phyloP scores from a whole-genome alignment of 2,797 vertebrate genomes.

The Chiroxiphia lanceolata region DNA sequence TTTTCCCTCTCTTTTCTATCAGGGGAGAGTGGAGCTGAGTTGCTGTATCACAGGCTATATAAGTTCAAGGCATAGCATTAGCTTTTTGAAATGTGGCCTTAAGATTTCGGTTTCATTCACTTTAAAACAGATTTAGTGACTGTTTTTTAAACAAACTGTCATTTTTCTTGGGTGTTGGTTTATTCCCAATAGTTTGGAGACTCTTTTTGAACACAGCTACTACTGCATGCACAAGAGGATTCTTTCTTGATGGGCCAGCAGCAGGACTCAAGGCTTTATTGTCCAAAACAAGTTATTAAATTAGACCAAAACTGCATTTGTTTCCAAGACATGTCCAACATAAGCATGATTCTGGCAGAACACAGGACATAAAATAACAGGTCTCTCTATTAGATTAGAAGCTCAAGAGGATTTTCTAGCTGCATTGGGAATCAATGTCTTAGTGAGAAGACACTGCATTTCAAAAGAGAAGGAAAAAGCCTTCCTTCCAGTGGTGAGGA shows the following conservation, averaged over 20 bases:
- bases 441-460: not conserved
- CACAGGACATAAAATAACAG: not conserved
- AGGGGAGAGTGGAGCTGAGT: not conserved
- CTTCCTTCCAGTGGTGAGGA: not conserved
- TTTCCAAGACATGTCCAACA: not conserved
- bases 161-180: not conserved
- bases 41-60: rapidly evolving
- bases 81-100: not conserved
- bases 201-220: not conserved
- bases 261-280: not conserved
- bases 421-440: not conserved
- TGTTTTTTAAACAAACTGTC: not conserved
- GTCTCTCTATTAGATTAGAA: not conserved
- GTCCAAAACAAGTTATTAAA: not conserved
- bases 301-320: not conserved
- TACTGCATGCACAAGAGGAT: not conserved
- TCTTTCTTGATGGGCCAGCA: not conserved
- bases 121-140: not conserved
- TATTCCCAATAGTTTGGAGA: not conserved
- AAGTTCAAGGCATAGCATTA: not conserved
- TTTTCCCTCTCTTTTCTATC: not conserved
- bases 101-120: not conserved
- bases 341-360: not conserved
- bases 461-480: not conserved
- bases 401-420: not conserved